Base-by-base conservation (phyloP, 2,113 vertebrate species). In the Periophthalmus modestus region DNA sequence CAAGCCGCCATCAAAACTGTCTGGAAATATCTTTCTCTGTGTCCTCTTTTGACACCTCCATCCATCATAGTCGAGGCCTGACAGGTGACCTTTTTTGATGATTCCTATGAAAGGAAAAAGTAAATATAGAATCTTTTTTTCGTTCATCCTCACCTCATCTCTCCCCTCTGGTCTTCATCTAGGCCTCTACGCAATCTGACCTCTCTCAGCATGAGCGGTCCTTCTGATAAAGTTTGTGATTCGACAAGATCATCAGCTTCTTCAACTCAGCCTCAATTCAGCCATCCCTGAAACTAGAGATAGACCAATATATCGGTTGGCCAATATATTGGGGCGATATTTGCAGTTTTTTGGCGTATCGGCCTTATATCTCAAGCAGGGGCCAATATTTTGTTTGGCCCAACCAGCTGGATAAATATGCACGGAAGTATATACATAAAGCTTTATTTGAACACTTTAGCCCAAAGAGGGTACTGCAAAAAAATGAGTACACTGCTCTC, bases 31-130 rank as follows among this genome's bases (percentile, higher is more conserved):
- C 43, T 67, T 12, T 67, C 13, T 47, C 7, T 7, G 58, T 28
- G 58, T 61, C 59, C 59, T 65, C 34, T 43, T 46, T 67, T 67
- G 66, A 67, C 66, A 48, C 66, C 39, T 67, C 66, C 5, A 43
- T 15, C 28, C 13, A 50, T 66, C 43, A n/a, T 43, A 58, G 70
- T 55, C 28, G 48, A 21, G 43, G 63, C 54, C 14, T 76, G 48
- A 67, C 21, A 65, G 61, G n/a, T 68, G 36, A 68, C 63, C 71
- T 71, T 77, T 59, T 65, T 15, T 15, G 47, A 23, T 28, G 14
- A 18, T 58, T 39, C 68, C 67, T 39, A 71, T 39, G 21, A 61
- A 13, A 19, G 43, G 15, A 28, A 66, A 71, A 33, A 10, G 21
- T 15, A 15, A 47, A 23, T 65, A 11, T 19, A 11, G 15, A 18